Conservation (phyloP, 2,113 vertebrate species). For the Daubentonia madagascariensis region DNA sequence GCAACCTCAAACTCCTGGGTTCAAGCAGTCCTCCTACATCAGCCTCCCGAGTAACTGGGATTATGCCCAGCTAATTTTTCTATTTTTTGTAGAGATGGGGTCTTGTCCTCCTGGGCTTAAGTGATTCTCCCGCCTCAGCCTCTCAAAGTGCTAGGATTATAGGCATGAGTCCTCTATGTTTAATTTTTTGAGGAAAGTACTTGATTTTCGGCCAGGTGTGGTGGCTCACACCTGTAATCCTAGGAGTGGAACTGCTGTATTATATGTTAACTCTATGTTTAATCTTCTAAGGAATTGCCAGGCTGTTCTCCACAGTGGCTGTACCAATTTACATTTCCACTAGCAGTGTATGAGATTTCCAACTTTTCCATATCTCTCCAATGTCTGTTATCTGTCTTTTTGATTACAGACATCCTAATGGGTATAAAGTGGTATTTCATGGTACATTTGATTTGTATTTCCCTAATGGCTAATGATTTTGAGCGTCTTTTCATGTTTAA, state of each 20-base stretch:
- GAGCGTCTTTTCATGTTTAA: background rate
- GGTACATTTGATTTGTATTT: background rate
- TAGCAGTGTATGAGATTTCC: background rate
- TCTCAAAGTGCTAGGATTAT: no score
- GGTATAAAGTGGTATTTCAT: background rate
- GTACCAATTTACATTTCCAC: background rate
- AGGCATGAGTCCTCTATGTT: no score
- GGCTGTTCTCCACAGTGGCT: background rate
- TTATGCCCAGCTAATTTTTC: no score
- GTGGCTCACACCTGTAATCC: no score
- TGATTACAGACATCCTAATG: background rate
- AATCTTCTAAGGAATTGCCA: background rate
- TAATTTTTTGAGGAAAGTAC: no score
- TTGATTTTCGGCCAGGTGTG: no score
- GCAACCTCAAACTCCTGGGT: background rate
- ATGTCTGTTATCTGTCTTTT: background rate
- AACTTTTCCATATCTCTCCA: background rate
- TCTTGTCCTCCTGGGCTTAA: no score
- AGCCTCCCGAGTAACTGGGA: background rate
- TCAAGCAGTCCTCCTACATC: background rate
- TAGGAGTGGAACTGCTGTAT: background rate
- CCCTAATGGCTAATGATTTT: background rate
- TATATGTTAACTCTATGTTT: background rate
- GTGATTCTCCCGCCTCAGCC: no score
- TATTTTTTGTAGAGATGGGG: no score